Evolutionary conservation across 2,113 vertebrate species (phyloP), one percentile per base, ranked within the genome.

Genomic region (Etheostoma cragini): DNA sequence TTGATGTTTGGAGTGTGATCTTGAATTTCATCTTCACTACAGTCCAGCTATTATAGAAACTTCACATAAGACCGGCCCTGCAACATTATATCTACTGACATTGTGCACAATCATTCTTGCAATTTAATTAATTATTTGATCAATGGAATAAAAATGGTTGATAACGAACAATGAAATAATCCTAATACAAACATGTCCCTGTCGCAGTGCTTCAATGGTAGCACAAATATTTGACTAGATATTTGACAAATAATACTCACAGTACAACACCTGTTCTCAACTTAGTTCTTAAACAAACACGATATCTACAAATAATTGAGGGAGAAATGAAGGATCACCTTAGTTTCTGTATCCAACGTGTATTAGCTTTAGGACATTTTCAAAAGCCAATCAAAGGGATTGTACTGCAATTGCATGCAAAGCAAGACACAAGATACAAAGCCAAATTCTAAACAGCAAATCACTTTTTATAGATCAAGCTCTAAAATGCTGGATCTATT

Each of bases 1-100:
- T 85, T 85, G 65, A 74, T 80, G 69, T 81, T 72, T 57, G 70
- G 24, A 14, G 46, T 63, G 26, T 76, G 84, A 80, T 78, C 60
- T 42, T 63, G 35, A 66, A 78, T 80, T 58, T 65, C 21, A 10
- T 72, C 70, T 80, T 84, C 63, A 78, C 76, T 52, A 64, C 21
- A 17, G 50, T 13, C 19, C 3, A 35, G 19, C 13, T 45, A 16
- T 42, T 67, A 24, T 50, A 19, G 21, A n/a, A 57, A n/a, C 54
- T 19, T 24, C 26, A 49, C n/a, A 14, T 3, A 42, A 71, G 47
- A 46, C 10, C 17, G 30, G 63, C 69, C 64, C 46, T 46, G 17
- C 15, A 65, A 72, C 8, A 14, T 22, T 47, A 42, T 56, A 72
- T 24, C 19, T 52, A 66, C 15, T 26, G 35, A 26, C 52, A 64